Evolutionary conservation across 2,797 vertebrate species (phyloP), one percentile per base, ranked within the genome.

Genomic region (Macropodus opercularis): DNA sequence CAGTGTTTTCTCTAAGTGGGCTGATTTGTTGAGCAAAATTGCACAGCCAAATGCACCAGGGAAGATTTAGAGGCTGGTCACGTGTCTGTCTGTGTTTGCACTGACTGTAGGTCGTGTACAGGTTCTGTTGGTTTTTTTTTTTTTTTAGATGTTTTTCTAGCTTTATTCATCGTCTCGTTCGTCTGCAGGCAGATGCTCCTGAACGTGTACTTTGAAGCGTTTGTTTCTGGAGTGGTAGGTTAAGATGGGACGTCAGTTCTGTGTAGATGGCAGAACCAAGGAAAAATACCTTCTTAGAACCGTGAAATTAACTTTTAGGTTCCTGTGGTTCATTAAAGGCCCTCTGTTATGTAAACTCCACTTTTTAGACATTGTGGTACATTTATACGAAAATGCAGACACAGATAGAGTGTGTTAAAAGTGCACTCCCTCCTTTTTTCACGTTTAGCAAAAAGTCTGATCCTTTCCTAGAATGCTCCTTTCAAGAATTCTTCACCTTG

Each of bases 1-100:
- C 56, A 53, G 56, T 75, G 59, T 73, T 75, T 77, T 60, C 26
- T 61, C 65, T 63, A 76, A 71, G 47, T 68, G 70, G 80, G 68
- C 72, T 85, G 69, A 63, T 83, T 78, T 80, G 73, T 72, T 10
- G 55, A 81, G 54, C 71, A 79, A 81, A 84, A 75, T 75, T 61
- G 77, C 66, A 52, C 32, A 65, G 66, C 68, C 60, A 59, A 74
- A 87, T 56, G 39, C 71, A 69, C 50, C 57, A 23, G 75, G 66
- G 52, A 48, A 55, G 48, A 55, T 81, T 77, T 59, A 68, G 38
- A 69, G 61, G 61, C 63, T 19, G 65, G 8, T 70, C 59, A 58
- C 35, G 56, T 73, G 79, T 65, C 56, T 49, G 58, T 47, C 49
- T 63, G 55, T 26, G 60, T 27, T 41, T 44, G 62, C 49, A 40